Conservation (phyloP, 2,888 invertebrate genomes). For the Sarcophaga carnaria region DNA sequence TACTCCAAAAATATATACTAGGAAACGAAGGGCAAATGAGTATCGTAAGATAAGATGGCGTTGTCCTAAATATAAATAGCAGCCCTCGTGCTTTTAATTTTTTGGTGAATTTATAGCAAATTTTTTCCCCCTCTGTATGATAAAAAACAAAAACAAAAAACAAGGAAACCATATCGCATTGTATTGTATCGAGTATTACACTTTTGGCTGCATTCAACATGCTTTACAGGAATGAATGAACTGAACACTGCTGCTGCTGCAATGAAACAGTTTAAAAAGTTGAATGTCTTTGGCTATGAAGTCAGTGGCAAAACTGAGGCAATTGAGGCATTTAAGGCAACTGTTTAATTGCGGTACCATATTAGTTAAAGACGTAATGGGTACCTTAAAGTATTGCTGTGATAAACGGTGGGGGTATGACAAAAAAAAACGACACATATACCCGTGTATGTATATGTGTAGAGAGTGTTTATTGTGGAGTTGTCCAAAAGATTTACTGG, state of each 20-base stretch:
- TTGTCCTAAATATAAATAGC: neutral
- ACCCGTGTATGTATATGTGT: neutral
- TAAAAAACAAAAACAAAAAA: constrained; percentile 2
- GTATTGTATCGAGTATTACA: constrained; percentile 20
- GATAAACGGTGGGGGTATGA: constrained; percentile 53
- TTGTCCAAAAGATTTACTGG: constrained; percentile 60
- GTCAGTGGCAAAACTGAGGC: constrained; percentile 63
- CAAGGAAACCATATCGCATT: neutral
- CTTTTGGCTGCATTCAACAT: constrained; percentile 44
- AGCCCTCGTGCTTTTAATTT: neutral
- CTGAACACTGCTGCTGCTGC: neutral
- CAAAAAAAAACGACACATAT: neutral
- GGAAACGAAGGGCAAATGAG: too few relatives aligned
- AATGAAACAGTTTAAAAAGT: constrained; percentile 50
- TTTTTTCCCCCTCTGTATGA: neutral
- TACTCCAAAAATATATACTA: too few relatives aligned
- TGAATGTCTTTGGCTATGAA: constrained; percentile 35
- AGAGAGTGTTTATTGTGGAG: constrained; percentile 58
- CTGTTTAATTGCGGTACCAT: constrained; percentile 70
- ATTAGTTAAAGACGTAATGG: constrained; percentile 67
- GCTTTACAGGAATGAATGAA: neutral
- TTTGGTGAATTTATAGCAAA: constrained; percentile 57
- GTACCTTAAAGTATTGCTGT: constrained; percentile 67
- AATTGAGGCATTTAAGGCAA: constrained; percentile 70
- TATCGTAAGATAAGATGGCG: too few relatives aligned